Evolutionary conservation across 2,113 vertebrate genomes (phyloP), one percentile per base, ranked within the genome.

Genomic region (Podarcis cretensis): DNA sequence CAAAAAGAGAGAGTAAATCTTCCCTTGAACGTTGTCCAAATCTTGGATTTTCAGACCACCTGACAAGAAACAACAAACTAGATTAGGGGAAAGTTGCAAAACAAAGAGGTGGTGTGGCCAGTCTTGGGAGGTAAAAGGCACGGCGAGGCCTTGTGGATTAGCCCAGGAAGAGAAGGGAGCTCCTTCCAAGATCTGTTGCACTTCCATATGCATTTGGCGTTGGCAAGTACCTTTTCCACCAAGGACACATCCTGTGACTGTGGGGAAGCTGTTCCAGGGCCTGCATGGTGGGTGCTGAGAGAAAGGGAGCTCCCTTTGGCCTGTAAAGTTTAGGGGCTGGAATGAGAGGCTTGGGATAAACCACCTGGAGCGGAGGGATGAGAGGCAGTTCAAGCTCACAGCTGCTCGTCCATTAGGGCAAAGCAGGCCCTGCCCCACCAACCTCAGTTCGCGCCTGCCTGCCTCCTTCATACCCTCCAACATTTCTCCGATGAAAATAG

Each of bases 1-100:
- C 2, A 9, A 43, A 27, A 25, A 43, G 0, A 16, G 21, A 43
- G 79, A 14, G 9, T 1, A 27, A 30, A 74, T n/a, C 35, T 66
- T 82, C 59, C 66, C 65, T 88, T 82, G 69, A 82, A 65, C n/a
- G 54, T 13, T 16, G 27, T 75, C 80, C 57, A 88, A 88, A 75
- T 75, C 37, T 10, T 32, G 37, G 69, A 83, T 76, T 82, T 59
- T 54, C 54, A 48, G 66, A 87, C 10, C 35, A 84, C 35, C 25
- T 63, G 66, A 63, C 3, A 20, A 59, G 25, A 75, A 73, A 14
- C n/a, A 74, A 25, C 20, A 43, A 73, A 57, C 7, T 21, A 35
- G 37, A 43, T 82, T 27, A 54, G 43, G 23, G 54, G 43, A 74
- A 48, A 69, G 13, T 32, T 85, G n/a, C 9, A 75, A 75, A 27